These are phyloP conservation scores for Sapayoa aenigma DNA, from an alignment of 2,113 vertebrate genomes.

Conservation along the genomic window DNA sequence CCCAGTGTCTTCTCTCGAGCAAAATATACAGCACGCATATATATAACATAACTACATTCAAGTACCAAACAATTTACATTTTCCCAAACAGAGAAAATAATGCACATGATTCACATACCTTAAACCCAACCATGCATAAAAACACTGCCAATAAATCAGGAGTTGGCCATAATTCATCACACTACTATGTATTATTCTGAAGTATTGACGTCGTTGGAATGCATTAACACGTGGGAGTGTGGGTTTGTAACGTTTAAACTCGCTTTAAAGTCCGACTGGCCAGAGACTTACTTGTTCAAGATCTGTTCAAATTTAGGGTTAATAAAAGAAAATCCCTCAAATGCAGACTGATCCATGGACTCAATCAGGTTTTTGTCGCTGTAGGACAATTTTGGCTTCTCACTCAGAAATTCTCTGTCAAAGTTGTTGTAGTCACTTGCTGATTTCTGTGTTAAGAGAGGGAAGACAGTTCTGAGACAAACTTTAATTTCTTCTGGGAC, in stretches of 20 bases:
- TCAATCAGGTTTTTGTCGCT: conserved; percentile 96
- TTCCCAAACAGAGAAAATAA: conserved; percentile 65
- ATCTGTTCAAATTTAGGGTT: conserved; percentile 89
- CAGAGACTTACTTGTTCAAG: conserved; percentile 75
- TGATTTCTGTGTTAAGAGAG: conserved; percentile 79
- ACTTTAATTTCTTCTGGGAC: not conserved
- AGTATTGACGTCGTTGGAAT: not conserved
- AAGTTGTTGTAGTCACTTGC: conserved; percentile 94
- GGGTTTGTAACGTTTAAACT: not conserved
- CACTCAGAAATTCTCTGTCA: conserved; percentile 93
- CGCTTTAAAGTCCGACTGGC: not conserved
- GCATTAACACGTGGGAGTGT: not conserved
- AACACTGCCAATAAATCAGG: conserved; percentile 16
- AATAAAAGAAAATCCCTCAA: conserved; percentile 92
- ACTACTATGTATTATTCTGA: not conserved
- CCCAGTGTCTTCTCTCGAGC: conserved; percentile 64
- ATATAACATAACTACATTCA: conserved; percentile 79
- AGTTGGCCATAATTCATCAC: not conserved
- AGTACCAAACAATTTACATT: conserved; percentile 83
- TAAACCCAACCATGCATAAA: conserved; percentile 47
- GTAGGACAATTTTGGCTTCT: conserved; percentile 91
- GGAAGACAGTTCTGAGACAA: not conserved
- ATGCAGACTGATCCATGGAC: conserved; percentile 95
- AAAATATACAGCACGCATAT: conserved; percentile 82
- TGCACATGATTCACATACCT: conserved; percentile 71